Base-by-base conservation (phyloP, 2,113 vertebrate genomes). In the Platanista minor region DNA sequence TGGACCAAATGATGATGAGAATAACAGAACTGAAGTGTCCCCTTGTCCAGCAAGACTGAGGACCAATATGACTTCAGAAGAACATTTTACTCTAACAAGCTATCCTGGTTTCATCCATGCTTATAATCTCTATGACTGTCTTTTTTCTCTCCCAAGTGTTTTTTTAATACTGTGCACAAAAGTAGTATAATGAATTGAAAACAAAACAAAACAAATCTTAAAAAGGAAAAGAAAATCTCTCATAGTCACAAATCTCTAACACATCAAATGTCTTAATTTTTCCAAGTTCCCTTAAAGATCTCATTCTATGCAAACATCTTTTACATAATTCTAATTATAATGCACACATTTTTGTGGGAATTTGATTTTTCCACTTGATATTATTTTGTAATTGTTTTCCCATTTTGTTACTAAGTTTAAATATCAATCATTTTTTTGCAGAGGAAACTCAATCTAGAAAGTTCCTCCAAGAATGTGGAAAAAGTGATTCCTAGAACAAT, bases 361-460 rank as follows among this genome's bases (percentile, higher is more conserved):
- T 78, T 89, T 83, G 29, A 94, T 46, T 81, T 90, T 95, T 91
- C 13, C 13, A 59, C 25, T 75, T 43, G 33, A 89, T 83, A 87
- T 43, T 77, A 94, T 62, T 81, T 69, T 23, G 33, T n/a, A 84
- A 95, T 4, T 8, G 90, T 69, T 85, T 88, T 64, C 81, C 12
- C 81, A 92, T 43, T 81, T 82, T 92, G 31, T 46, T 83, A 36
- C 23, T 61, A 89, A 77, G 20, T 33, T 88, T 87, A 89, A 81
- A 64, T 71, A 36, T 84, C 23, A 74, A 39, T 96, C 3, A 59
- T 67, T 97, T 96, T 96, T 97, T 96, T 91, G 66, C 29, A 93
- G 94, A 72, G 85, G 31, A 94, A 85, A 75, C 9, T 67, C 31
- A 92, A 88, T 17, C 87, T 36, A 29, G 20, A 82, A 94, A 52